phyloP scores from a whole-genome alignment of 2,113 vertebrate species.

The Ptilonorhynchus violaceus region DNA sequence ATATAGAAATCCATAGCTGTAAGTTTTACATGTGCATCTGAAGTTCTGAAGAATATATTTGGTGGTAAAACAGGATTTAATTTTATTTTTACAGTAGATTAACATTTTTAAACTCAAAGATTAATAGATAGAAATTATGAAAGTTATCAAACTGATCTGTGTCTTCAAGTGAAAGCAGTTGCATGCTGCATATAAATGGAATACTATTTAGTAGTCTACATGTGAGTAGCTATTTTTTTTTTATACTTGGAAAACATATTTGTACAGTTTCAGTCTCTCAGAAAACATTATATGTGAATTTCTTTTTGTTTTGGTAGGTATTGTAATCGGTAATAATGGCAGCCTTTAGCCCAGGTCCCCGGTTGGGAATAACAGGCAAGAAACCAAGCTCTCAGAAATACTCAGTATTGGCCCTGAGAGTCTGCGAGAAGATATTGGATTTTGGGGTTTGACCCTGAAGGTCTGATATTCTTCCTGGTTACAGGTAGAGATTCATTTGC shows the following conservation, averaged over 20 bases:
- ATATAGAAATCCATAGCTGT: not conserved
- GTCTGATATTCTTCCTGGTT: conserved; percentile 5
- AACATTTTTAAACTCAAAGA: not conserved
- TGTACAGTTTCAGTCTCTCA: not conserved
- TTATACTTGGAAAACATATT: not conserved
- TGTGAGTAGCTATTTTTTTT: not conserved
- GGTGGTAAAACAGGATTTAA: not conserved
- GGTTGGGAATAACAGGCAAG: not conserved
- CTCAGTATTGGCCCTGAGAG: not conserved
- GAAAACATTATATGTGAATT: not conserved
- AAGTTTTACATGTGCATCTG: not conserved
- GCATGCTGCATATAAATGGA: not conserved
- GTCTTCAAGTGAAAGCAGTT: not conserved
- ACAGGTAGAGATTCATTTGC: not conserved
- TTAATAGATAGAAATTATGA: not conserved
- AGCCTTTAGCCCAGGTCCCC: not conserved
- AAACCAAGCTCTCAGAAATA: conserved; percentile 1
- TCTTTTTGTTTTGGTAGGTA: not conserved
- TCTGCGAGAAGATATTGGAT: not conserved
- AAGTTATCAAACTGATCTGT: not conserved
- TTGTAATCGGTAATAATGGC: not conserved
- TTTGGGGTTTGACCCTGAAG: not conserved
- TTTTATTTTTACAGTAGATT: not conserved
- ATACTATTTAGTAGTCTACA: not conserved
- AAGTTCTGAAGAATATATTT: not conserved